phyloP scores from a whole-genome alignment of 2,113 vertebrate species.

The Gymnarchus niloticus region DNA sequence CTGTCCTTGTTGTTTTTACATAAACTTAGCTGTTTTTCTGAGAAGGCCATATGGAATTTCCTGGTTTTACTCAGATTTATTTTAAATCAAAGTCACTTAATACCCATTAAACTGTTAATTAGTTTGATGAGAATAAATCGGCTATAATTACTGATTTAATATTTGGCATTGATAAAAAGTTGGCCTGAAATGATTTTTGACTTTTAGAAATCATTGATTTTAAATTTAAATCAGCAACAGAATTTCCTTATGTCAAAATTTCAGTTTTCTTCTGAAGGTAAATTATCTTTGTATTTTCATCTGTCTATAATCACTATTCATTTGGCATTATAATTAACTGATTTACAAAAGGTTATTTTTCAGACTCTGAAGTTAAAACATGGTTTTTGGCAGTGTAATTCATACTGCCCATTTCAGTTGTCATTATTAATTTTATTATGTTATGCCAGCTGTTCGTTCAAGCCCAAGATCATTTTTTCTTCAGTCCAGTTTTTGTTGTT shows the following conservation, averaged over 20 bases:
- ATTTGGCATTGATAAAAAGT: neutral
- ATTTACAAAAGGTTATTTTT: neutral
- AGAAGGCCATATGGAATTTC: neutral
- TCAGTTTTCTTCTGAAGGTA: neutral
- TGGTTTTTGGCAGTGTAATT: neutral
- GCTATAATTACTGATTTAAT: neutral
- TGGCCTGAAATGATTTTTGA: neutral
- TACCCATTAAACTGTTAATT: neutral
- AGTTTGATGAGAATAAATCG: neutral
- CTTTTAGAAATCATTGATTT: neutral
- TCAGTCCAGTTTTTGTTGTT: constrained; percentile 59
- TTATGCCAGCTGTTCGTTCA: neutral
- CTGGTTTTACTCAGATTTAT: neutral
- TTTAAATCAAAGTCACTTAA: neutral
- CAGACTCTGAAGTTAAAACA: neutral
- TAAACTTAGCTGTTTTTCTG: neutral
- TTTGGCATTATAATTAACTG: neutral
- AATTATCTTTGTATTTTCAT: neutral
- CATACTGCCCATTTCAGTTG: neutral
- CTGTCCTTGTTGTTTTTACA: neutral
- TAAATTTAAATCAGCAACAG: neutral
- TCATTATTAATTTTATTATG: neutral
- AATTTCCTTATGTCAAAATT: neutral
- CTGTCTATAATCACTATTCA: neutral
- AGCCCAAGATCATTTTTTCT: constrained; percentile 37